Percentiles rank a stretch among this genome's conserved stretches.
phyloP scores from a whole-genome alignment of 1,140 invertebrate species.

The Philopotamus ludificatus region DNA sequence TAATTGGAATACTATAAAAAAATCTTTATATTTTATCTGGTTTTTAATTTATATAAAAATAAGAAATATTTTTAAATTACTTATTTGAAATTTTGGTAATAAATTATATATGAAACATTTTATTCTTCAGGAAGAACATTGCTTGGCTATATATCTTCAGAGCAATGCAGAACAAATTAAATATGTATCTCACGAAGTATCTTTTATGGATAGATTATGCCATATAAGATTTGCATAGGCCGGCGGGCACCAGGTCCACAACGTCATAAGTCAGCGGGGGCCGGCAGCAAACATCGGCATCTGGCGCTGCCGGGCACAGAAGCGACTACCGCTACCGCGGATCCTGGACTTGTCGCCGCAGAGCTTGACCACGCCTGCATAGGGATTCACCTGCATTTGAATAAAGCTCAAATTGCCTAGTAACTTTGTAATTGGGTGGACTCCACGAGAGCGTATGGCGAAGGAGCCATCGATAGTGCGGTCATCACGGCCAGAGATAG shows the following conservation, averaged over 20 bases:
- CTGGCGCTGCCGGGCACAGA: too few relatives aligned
- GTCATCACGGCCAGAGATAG: neutral
- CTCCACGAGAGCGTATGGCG: neutral
- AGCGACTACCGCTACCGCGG: too few relatives aligned
- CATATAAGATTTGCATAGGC: slow-evolving; percentile 22
- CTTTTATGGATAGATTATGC: slow-evolving; percentile 15
- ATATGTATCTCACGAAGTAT: slow-evolving; percentile 32
- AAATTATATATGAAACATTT: too few relatives aligned
- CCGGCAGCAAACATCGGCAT: too few relatives aligned
- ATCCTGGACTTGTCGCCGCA: neutral
- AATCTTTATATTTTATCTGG: too few relatives aligned
- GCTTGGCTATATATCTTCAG: neutral
- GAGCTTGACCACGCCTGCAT: neutral
- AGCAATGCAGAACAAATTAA: slow-evolving; percentile 17
- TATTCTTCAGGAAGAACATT: too few relatives aligned
- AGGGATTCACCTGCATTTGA: slow-evolving; percentile 11
- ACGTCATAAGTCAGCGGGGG: neutral
- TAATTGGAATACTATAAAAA: too few relatives aligned
- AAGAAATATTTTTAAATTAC: too few relatives aligned
- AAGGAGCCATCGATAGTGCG: neutral
- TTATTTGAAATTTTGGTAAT: too few relatives aligned
- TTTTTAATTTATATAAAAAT: too few relatives aligned
- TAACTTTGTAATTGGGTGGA: slow-evolving; percentile 10
- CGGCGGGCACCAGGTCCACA: neutral
- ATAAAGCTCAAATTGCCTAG: slow-evolving; percentile 12